Evolutionary conservation across 2,888 invertebrate genomes (phyloP), one percentile per base, ranked within the genome.

Genomic region (Marronus borbonicus): DNA sequence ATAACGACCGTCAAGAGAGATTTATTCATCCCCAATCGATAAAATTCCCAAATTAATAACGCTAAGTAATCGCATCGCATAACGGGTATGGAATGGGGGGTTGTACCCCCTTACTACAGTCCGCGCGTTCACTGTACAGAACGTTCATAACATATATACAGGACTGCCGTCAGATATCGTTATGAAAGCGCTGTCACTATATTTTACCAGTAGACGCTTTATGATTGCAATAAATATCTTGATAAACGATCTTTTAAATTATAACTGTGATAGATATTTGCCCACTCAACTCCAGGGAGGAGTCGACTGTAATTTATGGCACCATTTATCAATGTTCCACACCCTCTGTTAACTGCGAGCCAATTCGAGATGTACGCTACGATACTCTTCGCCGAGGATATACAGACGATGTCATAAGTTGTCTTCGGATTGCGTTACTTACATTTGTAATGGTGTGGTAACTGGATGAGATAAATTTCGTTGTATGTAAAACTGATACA

Each of bases 291-390:
- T 88, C 86, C 86, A 86, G 87, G 88, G 88, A 88, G 88, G 88
- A 88, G 88, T 85, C 86, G 86, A 82, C 83, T 78, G 85, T 88
- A 88, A 89, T 89, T 89, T 89, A 89, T 88, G 86, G 85, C 84
- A 84, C 87, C 89, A 89, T 89, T 89, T 89, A 89, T 89, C 89
- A 89, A 88, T 85, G 88, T 86, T 88, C 88, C 89, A 89, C 89
- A 88, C 89, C 89, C 89, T 89, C 88, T 88, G 88, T 87, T 88
- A 88, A 88, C 88, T 88, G 88, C 88, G 88, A 90, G 89, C 90
- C 90, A 90, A 90, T 90, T 90, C 89, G 89, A 90, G 90, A 91
- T 90, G 90, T 90, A 89, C 90, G 90, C 89, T 86, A 85, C 86
- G 87, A 87, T 87, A 88, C 85, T 80, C 80, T 64, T 80, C 80